Evolutionary conservation across 2,797 vertebrate species (phyloP).

Genomic region (Myripristis murdjan): DNA sequence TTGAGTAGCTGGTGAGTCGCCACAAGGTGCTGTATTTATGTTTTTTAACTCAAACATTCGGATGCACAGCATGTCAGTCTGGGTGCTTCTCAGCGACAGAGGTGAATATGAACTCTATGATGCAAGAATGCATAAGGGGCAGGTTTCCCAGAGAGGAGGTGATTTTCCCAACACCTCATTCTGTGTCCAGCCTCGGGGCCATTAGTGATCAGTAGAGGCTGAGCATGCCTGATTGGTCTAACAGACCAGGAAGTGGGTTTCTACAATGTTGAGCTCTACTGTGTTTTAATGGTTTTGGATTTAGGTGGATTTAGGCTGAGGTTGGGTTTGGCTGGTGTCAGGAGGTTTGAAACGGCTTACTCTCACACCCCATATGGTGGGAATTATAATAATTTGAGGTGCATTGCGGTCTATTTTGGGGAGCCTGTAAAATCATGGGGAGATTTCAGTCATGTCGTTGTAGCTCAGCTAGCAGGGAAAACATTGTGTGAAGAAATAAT

Average conservation of each 20-base stretch:
- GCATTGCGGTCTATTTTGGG: constrained; percentile 70
- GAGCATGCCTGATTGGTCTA: constrained; percentile 70
- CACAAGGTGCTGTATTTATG: too few relatives aligned
- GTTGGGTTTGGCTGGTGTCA: constrained; percentile 59
- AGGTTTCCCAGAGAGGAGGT: constrained; percentile 50
- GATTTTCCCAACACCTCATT: constrained; percentile 72
- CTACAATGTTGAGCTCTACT: constrained; percentile 58
- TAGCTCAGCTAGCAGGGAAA: constrained; percentile 41
- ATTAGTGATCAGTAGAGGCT: constrained; percentile 47
- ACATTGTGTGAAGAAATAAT: constrained; percentile 49
- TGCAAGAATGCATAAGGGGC: constrained; percentile 1
- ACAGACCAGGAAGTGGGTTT: constrained; percentile 78
- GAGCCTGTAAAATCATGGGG: constrained; percentile 51
- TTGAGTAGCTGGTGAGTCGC: too few relatives aligned
- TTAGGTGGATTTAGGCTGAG: constrained; percentile 56
- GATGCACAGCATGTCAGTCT: constrained; percentile 34
- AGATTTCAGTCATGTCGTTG: constrained; percentile 45
- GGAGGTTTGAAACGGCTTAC: constrained; percentile 59
- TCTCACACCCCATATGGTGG: constrained; percentile 76
- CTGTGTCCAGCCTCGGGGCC: constrained; percentile 50
- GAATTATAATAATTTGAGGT: constrained; percentile 78
- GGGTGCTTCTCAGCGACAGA: constrained; percentile 49
- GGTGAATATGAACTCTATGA: constrained; percentile 43
- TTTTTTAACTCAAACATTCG: too few relatives aligned
- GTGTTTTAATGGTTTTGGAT: constrained; percentile 67